Conservation (phyloP, 2,113 vertebrate species). For the Anser brachyrhynchus region DNA sequence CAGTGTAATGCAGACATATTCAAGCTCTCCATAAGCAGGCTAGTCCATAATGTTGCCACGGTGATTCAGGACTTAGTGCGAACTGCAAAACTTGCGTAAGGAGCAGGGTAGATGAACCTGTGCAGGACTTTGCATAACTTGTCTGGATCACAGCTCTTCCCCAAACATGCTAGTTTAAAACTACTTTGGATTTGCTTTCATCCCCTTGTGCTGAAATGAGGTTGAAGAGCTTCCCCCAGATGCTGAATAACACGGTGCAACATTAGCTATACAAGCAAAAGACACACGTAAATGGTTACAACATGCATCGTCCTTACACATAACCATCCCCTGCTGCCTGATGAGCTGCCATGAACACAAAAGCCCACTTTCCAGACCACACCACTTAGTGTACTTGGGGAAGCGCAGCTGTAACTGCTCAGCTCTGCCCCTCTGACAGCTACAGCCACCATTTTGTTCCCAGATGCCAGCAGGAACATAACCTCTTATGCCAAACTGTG, state of each 20-base stretch:
- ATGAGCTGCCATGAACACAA: not conserved
- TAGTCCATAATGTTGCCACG: slow-evolving; percentile 11
- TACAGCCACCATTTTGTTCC: not conserved
- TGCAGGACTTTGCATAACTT: not conserved
- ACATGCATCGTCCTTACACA: not conserved
- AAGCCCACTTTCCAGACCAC: not conserved
- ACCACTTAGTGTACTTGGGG: not conserved
- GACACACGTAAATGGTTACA: not conserved
- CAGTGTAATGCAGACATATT: not conserved
- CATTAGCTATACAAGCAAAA: not conserved
- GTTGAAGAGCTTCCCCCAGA: not conserved
- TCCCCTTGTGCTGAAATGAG: not conserved
- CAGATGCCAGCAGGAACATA: not conserved
- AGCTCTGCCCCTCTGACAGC: not conserved
- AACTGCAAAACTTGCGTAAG: not conserved
- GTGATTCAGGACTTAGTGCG: slow-evolving; percentile 1
- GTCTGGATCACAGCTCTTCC: not conserved
- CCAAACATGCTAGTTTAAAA: not conserved
- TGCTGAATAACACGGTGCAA: not conserved
- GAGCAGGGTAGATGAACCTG: not conserved
- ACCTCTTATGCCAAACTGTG: not conserved
- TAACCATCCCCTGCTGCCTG: not conserved
- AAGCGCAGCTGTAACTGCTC: not conserved
- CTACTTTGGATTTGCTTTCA: not conserved
- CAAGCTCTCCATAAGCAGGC: not conserved